phyloP scores from a whole-genome alignment of 2,888 invertebrate species.

The Lithophane socia region DNA sequence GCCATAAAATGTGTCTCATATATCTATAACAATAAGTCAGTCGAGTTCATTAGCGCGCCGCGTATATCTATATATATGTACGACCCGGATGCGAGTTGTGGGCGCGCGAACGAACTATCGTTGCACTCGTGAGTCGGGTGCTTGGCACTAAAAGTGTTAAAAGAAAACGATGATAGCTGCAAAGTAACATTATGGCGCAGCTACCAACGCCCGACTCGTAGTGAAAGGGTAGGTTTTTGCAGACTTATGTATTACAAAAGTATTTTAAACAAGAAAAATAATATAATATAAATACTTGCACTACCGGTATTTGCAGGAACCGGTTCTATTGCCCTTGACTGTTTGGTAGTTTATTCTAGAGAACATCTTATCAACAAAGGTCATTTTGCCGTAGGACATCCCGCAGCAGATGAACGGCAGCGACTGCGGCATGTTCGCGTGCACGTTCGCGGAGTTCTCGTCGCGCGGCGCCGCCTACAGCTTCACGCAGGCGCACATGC shows the following conservation, averaged over 20 bases:
- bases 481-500: constrained; percentile 98
- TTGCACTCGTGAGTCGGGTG: no score
- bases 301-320: neutral
- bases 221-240: neutral
- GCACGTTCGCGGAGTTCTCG: constrained; percentile 98
- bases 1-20: no score
- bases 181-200: neutral
- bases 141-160: no score
- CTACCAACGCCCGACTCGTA: neutral
- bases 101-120: no score
- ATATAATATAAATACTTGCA: neutral
- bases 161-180: neutral
- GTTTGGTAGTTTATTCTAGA: neutral
- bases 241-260: neutral
- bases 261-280: neutral
- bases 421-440: constrained; percentile 99
- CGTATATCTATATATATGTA: no score
- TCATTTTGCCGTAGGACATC: constrained; percentile 89
- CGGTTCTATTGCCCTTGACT: neutral
- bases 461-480: constrained; percentile 93
- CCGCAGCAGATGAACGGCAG: constrained; percentile 99
- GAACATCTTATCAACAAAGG: neutral
- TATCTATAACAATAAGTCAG: no score
- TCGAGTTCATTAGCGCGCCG: no score
- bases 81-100: no score